phyloP scores from a whole-genome alignment of 2,797 vertebrate genomes.

The Falco naumanni region DNA sequence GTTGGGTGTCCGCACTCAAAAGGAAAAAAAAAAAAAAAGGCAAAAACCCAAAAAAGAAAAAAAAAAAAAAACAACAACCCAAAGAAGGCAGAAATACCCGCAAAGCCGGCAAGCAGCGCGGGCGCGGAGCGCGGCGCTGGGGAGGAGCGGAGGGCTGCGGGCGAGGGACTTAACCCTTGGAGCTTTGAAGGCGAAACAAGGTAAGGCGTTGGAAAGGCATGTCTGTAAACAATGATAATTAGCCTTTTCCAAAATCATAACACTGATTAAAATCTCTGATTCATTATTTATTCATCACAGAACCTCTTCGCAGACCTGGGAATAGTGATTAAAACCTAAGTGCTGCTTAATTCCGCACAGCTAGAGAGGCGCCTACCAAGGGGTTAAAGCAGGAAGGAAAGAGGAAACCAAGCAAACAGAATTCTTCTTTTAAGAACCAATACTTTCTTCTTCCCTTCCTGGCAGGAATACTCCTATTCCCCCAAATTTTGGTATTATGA shows the following conservation, averaged over 20 bases:
- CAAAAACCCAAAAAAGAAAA: not conserved
- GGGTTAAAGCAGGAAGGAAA: conserved; percentile 69
- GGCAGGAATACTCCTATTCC: conserved; percentile 67
- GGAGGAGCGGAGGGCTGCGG: not conserved
- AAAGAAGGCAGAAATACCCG: not conserved
- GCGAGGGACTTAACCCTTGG: conserved; percentile 34
- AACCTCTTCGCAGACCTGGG: conserved; percentile 76
- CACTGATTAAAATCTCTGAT: conserved; percentile 74
- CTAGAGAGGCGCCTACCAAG: conserved; percentile 42
- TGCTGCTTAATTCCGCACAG: conserved; percentile 21
- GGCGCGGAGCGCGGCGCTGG: not conserved
- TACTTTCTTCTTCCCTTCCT: conserved; percentile 73
- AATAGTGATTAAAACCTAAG: conserved; percentile 76
- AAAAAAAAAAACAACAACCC: too few species aligned
- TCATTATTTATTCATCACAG: conserved; percentile 80
- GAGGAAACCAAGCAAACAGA: conserved; percentile 66
- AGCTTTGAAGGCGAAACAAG: conserved; percentile 40
- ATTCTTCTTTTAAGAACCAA: conserved; percentile 65
- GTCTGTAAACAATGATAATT: conserved; percentile 70
- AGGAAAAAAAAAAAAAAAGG: not conserved
- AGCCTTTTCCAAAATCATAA: conserved; percentile 74
- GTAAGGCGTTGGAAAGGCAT: conserved; percentile 3
- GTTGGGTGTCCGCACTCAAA: not conserved
- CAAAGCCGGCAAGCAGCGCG: not conserved
- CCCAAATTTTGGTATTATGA: conserved; percentile 76